Conservation (phyloP, 1,140 invertebrate species). For the Brachionus rubens region DNA sequence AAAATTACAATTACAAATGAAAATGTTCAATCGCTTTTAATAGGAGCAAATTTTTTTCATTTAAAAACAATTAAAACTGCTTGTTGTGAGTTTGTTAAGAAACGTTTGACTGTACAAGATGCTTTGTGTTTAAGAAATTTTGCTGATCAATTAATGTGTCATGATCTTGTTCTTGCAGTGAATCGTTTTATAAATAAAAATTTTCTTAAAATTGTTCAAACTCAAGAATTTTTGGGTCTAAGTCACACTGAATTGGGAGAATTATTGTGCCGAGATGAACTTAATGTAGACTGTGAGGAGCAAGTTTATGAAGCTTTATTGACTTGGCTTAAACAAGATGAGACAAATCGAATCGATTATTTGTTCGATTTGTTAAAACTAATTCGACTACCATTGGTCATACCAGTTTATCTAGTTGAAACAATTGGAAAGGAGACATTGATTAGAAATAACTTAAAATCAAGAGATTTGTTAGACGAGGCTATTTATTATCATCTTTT, state of each 20-base stretch:
- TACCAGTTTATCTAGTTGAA: conserved; percentile 78
- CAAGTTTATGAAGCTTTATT: conserved; percentile 79
- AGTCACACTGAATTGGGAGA: conserved; percentile 68
- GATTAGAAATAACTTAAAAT: conserved; percentile 60
- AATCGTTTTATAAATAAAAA: conserved; percentile 79
- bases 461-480: conserved; percentile 3
- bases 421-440: conserved; percentile 77
- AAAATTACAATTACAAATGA: conserved; percentile 71
- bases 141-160: conserved; percentile 76
- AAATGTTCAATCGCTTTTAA: conserved; percentile 80
- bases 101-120: conserved; percentile 70
- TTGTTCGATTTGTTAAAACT: conserved; percentile 72
- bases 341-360: conserved; percentile 63
- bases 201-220: conserved; percentile 73
- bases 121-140: conserved; percentile 78
- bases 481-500: conserved; percentile 60
- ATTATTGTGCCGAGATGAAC: conserved; percentile 73
- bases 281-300: conserved; percentile 69
- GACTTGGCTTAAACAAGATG: conserved; percentile 74
- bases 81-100: conserved; percentile 76
- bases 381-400: conserved; percentile 75
- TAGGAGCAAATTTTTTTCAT: conserved; percentile 82
- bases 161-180: conserved; percentile 69
- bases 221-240: conserved; percentile 75
- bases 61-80: conserved; percentile 75